Evolutionary conservation across 2,797 vertebrate species (phyloP).

Genomic region (Lithobates sylvaticus): DNA sequence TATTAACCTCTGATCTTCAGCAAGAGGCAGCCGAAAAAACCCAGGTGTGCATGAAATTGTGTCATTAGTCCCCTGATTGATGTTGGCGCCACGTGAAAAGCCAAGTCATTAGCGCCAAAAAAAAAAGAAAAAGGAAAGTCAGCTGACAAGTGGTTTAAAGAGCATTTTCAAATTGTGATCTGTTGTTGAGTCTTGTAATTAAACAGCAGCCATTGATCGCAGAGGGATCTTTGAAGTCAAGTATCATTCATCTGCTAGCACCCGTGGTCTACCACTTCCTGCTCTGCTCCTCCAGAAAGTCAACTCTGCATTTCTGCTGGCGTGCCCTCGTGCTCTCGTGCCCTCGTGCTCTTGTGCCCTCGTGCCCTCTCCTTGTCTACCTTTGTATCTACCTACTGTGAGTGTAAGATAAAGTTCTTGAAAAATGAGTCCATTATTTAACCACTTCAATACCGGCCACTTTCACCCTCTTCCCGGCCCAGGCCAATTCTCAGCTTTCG

Average conservation of each 20-base stretch:
- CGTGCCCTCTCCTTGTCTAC: too few relatives aligned
- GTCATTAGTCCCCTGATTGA: slow-evolving; percentile 23
- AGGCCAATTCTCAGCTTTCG: too few relatives aligned
- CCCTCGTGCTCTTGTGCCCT: too few relatives aligned
- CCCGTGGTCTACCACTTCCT: neutral
- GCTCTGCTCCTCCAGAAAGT: neutral
- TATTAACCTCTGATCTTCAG: slow-evolving; percentile 41
- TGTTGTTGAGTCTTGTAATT: slow-evolving; percentile 2
- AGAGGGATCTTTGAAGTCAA: neutral
- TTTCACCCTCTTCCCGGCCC: too few relatives aligned
- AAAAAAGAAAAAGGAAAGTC: too few relatives aligned
- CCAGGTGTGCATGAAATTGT: slow-evolving; percentile 48
- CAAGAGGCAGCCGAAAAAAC: slow-evolving; percentile 5
- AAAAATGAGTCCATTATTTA: too few relatives aligned
- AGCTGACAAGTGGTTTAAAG: neutral
- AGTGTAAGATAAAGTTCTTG: too few relatives aligned
- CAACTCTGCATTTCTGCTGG: too few relatives aligned
- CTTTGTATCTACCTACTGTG: too few relatives aligned
- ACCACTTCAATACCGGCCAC: too few relatives aligned
- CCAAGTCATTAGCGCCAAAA: neutral
- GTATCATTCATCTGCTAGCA: slow-evolving; percentile 16
- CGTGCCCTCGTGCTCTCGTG: too few relatives aligned
- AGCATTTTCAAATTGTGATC: too few relatives aligned
- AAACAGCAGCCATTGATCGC: slow-evolving; percentile 10
- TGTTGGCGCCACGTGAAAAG: neutral